These are phyloP conservation scores for Cerastis rubricosa DNA, from an alignment of 2,888 invertebrate genomes.

Conservation along the genomic window DNA sequence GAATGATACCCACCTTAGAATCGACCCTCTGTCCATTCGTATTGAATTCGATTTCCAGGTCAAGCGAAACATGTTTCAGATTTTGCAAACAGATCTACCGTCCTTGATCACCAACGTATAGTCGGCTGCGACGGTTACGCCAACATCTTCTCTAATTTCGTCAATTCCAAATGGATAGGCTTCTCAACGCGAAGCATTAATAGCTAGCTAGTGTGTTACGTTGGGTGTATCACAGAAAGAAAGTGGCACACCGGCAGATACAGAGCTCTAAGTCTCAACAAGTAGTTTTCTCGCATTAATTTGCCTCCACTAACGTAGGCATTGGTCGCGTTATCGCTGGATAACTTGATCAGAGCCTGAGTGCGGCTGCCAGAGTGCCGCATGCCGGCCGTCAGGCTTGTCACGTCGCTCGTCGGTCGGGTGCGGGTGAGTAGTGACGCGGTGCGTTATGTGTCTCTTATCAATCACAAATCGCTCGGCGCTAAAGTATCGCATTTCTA, in stretches of 20 bases:
- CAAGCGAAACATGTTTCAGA: conserved; percentile 65
- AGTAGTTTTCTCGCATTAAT: conserved; percentile 54
- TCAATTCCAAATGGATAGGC: conserved; percentile 45
- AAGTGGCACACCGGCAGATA: conserved; percentile 44
- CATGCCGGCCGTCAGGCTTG: conserved; percentile 13
- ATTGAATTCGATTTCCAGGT: conserved; percentile 60
- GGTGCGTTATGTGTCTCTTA: conserved; percentile 58
- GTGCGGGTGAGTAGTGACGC: conserved; percentile 19
- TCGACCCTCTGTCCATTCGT: conserved; percentile 40
- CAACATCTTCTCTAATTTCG: conserved; percentile 58
- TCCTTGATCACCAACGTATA: conserved; percentile 60
- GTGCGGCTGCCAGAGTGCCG: conserved; percentile 20
- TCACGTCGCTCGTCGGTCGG: background rate
- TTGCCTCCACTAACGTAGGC: conserved; percentile 52
- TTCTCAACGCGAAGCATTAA: conserved; percentile 26
- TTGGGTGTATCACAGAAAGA: conserved; percentile 38
- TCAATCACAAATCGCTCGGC: conserved; percentile 66
- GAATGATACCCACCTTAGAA: conserved; percentile 24
- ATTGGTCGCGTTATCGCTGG: conserved; percentile 37
- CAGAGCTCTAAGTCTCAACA: conserved; percentile 26
- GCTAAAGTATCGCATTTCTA: conserved; percentile 69
- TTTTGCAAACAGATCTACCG: conserved; percentile 63
- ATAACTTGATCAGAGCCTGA: conserved; percentile 52
- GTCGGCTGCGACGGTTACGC: conserved; percentile 48
- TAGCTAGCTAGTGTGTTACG: conserved; percentile 34